phyloP scores from a whole-genome alignment of 2,797 vertebrate species.

The Falco berigora region DNA sequence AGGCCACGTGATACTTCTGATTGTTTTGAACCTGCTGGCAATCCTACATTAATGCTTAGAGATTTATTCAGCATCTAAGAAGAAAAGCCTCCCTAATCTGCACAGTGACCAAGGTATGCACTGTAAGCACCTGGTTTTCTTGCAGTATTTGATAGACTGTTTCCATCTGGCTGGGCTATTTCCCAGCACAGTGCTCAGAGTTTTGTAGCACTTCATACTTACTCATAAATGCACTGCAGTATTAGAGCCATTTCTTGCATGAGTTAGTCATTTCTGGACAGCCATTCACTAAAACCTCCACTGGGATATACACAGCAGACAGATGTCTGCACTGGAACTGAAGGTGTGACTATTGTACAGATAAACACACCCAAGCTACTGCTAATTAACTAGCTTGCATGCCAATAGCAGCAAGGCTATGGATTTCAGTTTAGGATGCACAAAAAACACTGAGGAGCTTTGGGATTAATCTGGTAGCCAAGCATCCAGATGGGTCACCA shows the following conservation, averaged over 20 bases:
- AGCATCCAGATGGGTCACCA: accelerated
- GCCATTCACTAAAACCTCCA: neutral
- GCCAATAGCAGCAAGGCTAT: neutral
- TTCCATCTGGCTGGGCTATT: neutral
- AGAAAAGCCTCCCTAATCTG: neutral
- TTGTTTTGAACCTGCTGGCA: neutral
- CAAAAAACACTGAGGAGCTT: neutral
- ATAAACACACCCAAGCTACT: neutral
- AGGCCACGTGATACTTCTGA: neutral
- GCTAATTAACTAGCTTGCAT: neutral
- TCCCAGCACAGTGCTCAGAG: neutral
- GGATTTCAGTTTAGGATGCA: neutral
- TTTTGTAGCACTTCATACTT: neutral
- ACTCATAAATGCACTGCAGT: neutral
- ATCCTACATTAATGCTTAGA: neutral
- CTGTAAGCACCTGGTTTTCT: neutral
- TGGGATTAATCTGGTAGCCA: neutral
- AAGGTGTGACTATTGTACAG: neutral
- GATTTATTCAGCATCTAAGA: neutral
- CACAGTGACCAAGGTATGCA: neutral
- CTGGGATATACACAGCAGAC: neutral
- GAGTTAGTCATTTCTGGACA: neutral
- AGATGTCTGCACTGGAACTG: neutral
- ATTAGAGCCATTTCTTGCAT: neutral
- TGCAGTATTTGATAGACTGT: neutral